A percentile compares a stretch with the other conserved stretches of the same genome.
phyloP scores from a whole-genome alignment of 2,888 invertebrate species.

The Andrena hattorfiana region DNA sequence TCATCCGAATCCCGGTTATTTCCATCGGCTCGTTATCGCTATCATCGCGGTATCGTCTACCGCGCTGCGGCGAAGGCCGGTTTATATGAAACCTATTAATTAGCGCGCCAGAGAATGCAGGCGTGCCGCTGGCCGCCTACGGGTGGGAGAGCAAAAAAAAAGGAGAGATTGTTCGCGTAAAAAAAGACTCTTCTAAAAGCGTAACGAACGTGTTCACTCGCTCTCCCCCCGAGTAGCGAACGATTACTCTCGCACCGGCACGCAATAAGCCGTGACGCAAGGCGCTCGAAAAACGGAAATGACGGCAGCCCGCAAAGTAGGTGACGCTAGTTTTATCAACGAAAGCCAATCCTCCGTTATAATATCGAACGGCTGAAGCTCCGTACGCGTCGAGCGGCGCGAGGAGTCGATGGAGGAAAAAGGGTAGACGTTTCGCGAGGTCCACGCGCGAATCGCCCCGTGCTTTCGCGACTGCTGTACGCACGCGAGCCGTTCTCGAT shows the following conservation, averaged over 20 bases:
- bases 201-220: constrained; percentile 33
- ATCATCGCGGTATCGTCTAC: constrained; percentile 18
- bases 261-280: constrained; percentile 52
- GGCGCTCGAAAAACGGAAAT: constrained; percentile 55
- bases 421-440: constrained; percentile 28
- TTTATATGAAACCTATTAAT: constrained; percentile 26
- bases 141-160: not conserved
- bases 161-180: constrained; percentile 27
- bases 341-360: constrained; percentile 31
- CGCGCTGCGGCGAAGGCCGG: not conserved
- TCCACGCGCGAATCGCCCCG: constrained; percentile 37
- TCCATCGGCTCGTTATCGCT: constrained; percentile 35
- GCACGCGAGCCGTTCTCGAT: constrained; percentile 2
- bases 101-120: not conserved
- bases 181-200: constrained; percentile 48
- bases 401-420: constrained; percentile 31
- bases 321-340: constrained; percentile 45
- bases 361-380: constrained; percentile 19
- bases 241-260: constrained; percentile 42
- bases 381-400: constrained; percentile 15
- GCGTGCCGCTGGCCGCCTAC: not conserved
- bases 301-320: constrained; percentile 50
- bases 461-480: not conserved
- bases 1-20: constrained; percentile 34
- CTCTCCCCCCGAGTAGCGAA: not conserved